A percentile compares a stretch with the other conserved stretches of the same genome.
Conservation (phyloP, 2,797 vertebrate species). For the Xenops minutus region DNA sequence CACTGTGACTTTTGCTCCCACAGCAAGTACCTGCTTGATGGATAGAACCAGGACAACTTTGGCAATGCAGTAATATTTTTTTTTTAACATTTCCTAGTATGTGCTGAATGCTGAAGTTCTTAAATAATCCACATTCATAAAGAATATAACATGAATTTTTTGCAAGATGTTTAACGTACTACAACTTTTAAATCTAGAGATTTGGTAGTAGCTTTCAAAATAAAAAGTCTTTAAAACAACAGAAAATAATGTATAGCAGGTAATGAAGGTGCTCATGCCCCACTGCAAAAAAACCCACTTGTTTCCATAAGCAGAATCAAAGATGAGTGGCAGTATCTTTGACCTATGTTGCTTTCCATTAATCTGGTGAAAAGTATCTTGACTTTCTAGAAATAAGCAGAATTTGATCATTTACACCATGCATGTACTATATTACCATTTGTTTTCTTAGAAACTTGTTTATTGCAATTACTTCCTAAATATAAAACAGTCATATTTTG, state of each 20-base stretch:
- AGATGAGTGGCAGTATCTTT: neutral
- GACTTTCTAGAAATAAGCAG: neutral
- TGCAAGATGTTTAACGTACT: neutral
- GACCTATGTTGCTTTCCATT: neutral
- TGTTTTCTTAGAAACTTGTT: neutral
- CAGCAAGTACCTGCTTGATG: neutral
- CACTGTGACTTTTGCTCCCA: neutral
- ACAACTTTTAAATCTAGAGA: neutral
- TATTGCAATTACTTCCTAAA: neutral
- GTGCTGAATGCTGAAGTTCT: neutral
- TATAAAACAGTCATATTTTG: neutral
- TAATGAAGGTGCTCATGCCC: neutral
- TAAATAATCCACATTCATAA: neutral
- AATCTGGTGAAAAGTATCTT: neutral
- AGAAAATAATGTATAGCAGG: neutral
- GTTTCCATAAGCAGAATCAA: neutral
- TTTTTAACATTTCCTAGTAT: neutral
- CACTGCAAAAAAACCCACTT: neutral
- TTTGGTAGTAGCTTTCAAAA: neutral
- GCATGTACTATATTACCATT: neutral
- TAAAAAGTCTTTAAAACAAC: neutral
- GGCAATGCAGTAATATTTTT: neutral
- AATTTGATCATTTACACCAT: neutral
- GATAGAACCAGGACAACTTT: neutral
- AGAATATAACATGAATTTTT: neutral